These are phyloP conservation scores for Clinocottus analis DNA, from an alignment of 2,113 vertebrate genomes.

Conservation along the genomic window DNA sequence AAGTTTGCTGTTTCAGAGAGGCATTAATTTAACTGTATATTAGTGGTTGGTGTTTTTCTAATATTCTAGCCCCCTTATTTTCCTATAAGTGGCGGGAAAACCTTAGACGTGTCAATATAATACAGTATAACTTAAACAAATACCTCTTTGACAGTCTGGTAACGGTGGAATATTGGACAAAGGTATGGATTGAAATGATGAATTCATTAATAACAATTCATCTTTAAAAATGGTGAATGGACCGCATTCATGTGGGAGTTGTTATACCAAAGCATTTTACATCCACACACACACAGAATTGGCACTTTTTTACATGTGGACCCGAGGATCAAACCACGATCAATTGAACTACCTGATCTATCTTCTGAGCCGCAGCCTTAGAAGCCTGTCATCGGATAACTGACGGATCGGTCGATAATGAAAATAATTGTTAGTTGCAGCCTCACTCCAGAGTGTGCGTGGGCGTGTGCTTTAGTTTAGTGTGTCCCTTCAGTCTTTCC, in stretches of 20 bases:
- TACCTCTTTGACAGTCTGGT: not conserved
- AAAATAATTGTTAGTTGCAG: conserved; percentile 33
- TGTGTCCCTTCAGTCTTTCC: conserved; percentile 37
- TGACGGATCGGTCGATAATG: conserved; percentile 51
- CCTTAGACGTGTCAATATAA: not conserved
- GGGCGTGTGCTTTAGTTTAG: conserved; percentile 12
- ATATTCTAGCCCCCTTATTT: not conserved
- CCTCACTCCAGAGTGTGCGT: conserved; percentile 8
- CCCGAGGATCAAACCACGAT: not conserved
- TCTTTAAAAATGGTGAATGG: not conserved
- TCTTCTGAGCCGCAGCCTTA: not conserved
- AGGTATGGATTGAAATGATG: not conserved
- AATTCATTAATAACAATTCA: not conserved
- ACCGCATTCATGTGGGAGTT: too few relatives aligned
- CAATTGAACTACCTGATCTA: conserved; percentile 21
- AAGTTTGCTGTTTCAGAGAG: not conserved
- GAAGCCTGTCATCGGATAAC: conserved; percentile 35
- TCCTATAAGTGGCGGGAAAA: not conserved
- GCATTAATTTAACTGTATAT: not conserved
- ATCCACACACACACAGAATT: not conserved
- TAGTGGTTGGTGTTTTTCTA: not conserved
- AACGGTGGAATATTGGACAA: too few relatives aligned
- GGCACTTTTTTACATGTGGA: not conserved
- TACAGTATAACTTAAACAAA: not conserved
- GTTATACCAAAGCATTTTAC: not conserved